phyloP scores from a whole-genome alignment of 2,113 vertebrate genomes.

The Falco punctatus region DNA sequence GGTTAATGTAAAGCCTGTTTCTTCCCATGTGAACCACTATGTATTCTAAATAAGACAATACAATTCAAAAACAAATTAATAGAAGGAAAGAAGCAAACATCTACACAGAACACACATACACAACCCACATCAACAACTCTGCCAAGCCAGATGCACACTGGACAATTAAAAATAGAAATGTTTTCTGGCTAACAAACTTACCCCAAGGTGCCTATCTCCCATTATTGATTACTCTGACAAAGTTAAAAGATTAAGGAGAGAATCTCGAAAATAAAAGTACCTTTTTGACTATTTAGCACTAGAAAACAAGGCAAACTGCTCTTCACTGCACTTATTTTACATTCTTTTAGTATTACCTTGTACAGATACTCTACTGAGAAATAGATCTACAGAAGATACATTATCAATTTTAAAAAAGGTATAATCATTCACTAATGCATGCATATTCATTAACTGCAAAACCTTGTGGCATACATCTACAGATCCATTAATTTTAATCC shows the following conservation, averaged over 20 bases:
- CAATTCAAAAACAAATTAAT: not conserved
- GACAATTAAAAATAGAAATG: not conserved
- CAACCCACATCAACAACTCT: not conserved
- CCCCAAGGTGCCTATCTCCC: not conserved
- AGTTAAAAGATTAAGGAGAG: not conserved
- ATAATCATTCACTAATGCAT: not conserved
- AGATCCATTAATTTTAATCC: slow-evolving; percentile 23
- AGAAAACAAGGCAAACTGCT: not conserved
- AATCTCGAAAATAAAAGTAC: not conserved
- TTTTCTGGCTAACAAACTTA: not conserved
- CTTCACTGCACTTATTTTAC: not conserved
- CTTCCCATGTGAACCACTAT: not conserved
- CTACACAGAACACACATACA: not conserved
- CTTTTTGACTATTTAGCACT: not conserved
- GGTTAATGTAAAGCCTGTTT: not conserved
- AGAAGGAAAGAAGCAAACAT: not conserved
- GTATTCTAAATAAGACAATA: not conserved
- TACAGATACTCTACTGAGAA: not conserved
- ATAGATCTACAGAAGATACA: not conserved
- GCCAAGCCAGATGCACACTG: not conserved
- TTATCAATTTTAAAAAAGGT: not conserved
- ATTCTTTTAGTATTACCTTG: not conserved
- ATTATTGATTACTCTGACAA: not conserved
- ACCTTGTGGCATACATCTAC: not conserved
- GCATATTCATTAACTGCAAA: not conserved